Percentiles rank a stretch among this genome's conserved stretches.
These are phyloP conservation scores for Drosophila subpulchrella DNA, from an alignment of 1,140 invertebrate genomes.

Conservation along the genomic window DNA sequence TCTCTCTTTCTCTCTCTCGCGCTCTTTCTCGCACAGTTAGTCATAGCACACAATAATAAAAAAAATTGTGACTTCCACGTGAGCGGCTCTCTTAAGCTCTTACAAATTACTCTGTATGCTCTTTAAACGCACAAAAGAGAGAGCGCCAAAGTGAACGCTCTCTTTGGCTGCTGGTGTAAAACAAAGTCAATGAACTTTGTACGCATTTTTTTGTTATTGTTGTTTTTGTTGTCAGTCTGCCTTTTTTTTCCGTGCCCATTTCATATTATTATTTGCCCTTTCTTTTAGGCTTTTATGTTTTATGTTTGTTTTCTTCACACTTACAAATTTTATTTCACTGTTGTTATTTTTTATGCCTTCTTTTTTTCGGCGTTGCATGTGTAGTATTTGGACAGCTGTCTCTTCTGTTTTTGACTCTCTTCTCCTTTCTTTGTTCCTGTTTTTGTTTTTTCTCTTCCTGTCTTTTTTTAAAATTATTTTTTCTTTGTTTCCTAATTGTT, in stretches of 20 bases:
- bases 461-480: slow-evolving; percentile 5
- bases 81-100: slow-evolving; percentile 14
- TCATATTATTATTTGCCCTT: slow-evolving; percentile 48
- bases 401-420: slow-evolving; percentile 16
- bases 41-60: slow-evolving; percentile 41
- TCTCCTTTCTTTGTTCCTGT: slow-evolving; percentile 2
- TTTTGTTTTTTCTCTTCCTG: slow-evolving; percentile 19
- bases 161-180: slow-evolving; percentile 50
- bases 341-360: slow-evolving; percentile 5
- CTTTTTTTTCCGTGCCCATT: slow-evolving; percentile 52
- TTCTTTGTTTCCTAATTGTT: not conserved
- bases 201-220: slow-evolving; percentile 68
- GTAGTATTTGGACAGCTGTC: slow-evolving; percentile 75
- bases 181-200: slow-evolving; percentile 82
- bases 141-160: not conserved
- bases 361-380: slow-evolving; percentile 51
- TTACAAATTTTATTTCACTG: slow-evolving; percentile 47
- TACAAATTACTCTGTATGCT: not conserved
- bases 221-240: slow-evolving; percentile 47
- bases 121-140: not conserved
- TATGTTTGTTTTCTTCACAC: slow-evolving; percentile 66
- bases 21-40: slow-evolving; percentile 47
- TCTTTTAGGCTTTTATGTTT: slow-evolving; percentile 50
- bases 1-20: not conserved
- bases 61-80: not conserved